Evolutionary conservation across 2,113 vertebrate species (phyloP), one percentile per base, ranked within the genome.

Genomic region (Strigops habroptila): DNA sequence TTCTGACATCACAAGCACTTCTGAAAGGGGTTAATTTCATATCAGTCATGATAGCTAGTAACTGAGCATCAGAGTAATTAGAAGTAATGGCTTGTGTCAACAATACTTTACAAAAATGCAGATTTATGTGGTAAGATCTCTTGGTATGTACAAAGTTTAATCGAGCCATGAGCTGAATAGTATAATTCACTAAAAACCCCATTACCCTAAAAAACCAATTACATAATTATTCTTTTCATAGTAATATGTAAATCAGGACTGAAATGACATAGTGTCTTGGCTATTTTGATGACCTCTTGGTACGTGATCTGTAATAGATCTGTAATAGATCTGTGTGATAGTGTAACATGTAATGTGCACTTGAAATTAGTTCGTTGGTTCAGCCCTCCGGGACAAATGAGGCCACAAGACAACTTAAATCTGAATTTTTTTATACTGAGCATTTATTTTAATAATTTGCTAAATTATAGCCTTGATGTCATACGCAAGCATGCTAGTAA

Each of bases 41-140:
- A 65, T 83, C 41, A 89, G 53, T 93, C 41, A 81, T 69, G 43
- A 90, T 14, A 82, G 22, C 22, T 80, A 62, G 7, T 64, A 73
- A 82, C 30, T 90, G 51, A 89, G n/a, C 12, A n/a, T 82, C 53
- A 91, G 37, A 35, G 51, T 91, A 96, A 93, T 85, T 94, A 62
- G 60, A 88, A 94, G 65, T 89, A 92, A 92, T 73, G 41, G 23
- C 19, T 76, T 68, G 10, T 91, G 75, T 85, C 77, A 92, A 83
- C 68, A 90, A 16, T 37, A 70, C 43, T 90, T 90, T 39, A 70
- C 51, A 93, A 60, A 86, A 90, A 89, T 59, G 48, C 15, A 91
- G 49, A 84, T 92, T 71, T 92, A 67, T 1, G 0, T 48, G 25
- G 6, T 73, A 60, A 70, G 46, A 71, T 84, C 31, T 88, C 91